Percentiles rank a stretch among this genome's conserved stretches.
Conservation (phyloP, 2,113 vertebrate genomes). For the Craseonycteris thonglongyai region DNA sequence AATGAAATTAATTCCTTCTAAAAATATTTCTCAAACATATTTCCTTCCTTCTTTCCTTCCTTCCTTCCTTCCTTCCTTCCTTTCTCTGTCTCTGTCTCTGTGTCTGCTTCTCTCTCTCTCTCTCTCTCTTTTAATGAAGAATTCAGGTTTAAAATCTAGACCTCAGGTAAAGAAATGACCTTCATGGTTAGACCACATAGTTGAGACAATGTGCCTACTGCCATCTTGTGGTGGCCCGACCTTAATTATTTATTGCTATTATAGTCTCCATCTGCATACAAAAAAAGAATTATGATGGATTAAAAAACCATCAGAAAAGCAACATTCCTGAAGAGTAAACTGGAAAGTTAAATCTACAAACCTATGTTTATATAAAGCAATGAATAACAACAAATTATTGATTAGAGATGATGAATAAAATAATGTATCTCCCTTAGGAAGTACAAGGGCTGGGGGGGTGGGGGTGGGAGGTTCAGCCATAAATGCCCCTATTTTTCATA, state of each 20-base stretch:
- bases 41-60: background rate
- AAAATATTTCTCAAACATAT: background rate
- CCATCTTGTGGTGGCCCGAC: conserved; percentile 52
- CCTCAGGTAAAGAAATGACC: background rate
- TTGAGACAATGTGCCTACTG: conserved; percentile 36
- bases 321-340: background rate
- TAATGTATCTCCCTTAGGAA: background rate
- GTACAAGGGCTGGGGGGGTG: no score
- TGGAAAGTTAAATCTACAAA: background rate
- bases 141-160: background rate
- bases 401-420: background rate
- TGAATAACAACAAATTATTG: background rate
- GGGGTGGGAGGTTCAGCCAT: no score
- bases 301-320: background rate
- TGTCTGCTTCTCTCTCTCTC: no score
- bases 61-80: no score
- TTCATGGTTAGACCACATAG: background rate
- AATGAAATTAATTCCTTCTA: background rate
- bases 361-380: background rate
- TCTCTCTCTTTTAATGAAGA: background rate
- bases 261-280: background rate
- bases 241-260: conserved; percentile 14
- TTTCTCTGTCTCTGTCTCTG: background rate
- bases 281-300: background rate
- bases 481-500: no score